Evolutionary conservation across 2,797 vertebrate genomes (phyloP).

Genomic region (Atherinosoma microstoma): DNA sequence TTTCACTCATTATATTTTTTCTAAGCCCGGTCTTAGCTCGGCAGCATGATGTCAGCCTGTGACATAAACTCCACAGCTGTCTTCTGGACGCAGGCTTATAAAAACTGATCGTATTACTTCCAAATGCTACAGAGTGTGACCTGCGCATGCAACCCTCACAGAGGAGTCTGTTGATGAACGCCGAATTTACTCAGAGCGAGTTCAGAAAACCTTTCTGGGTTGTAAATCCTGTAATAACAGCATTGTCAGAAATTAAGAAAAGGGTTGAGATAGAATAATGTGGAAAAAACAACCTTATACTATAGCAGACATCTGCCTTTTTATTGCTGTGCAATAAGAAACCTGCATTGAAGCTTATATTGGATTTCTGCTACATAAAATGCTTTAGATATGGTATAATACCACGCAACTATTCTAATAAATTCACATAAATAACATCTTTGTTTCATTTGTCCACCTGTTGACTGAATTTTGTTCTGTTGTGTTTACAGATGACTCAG

Average conservation of each 20-base stretch:
- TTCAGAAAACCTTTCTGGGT: slow-evolving; percentile 35
- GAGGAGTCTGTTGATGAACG: slow-evolving; percentile 59
- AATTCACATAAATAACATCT: not conserved
- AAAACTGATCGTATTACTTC: slow-evolving; percentile 77
- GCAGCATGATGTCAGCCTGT: slow-evolving; percentile 77
- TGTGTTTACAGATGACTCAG: slow-evolving; percentile 74
- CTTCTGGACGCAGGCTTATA: slow-evolving; percentile 71
- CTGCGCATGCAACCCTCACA: slow-evolving; percentile 56
- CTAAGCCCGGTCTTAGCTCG: slow-evolving; percentile 70
- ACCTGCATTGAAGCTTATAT: not conserved
- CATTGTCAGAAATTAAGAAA: slow-evolving; percentile 1
- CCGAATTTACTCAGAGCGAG: slow-evolving; percentile 53
- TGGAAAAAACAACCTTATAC: not conserved
- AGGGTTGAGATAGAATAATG: not conserved
- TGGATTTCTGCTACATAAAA: not conserved
- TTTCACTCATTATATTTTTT: slow-evolving; percentile 74
- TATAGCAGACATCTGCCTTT: not conserved
- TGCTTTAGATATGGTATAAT: not conserved
- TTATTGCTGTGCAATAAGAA: not conserved
- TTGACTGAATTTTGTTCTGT: slow-evolving; percentile 15
- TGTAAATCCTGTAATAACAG: slow-evolving; percentile 13
- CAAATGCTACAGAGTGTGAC: slow-evolving; percentile 71
- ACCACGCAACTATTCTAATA: not conserved
- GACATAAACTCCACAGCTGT: slow-evolving; percentile 81
- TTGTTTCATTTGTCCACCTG: slow-evolving; percentile 2